phyloP scores from a whole-genome alignment of 2,113 vertebrate genomes.

The Aleadryas rufinucha region DNA sequence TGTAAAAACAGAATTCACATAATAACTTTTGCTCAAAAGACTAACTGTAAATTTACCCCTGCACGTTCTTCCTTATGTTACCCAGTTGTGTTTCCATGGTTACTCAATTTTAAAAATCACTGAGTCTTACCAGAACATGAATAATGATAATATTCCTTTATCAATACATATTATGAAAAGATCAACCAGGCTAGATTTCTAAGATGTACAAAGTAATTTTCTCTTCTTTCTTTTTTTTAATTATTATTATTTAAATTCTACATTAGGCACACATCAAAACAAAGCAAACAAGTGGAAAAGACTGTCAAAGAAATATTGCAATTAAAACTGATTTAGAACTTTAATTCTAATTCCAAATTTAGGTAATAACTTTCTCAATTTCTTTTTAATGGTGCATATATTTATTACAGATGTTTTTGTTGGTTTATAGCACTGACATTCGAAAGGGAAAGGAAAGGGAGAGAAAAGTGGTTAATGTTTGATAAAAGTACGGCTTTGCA shows the following conservation, averaged over 20 bases:
- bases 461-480: neutral
- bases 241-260: neutral
- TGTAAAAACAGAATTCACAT: neutral
- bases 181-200: neutral
- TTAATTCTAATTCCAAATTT: neutral
- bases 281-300: neutral
- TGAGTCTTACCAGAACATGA: neutral
- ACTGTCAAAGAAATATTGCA: neutral
- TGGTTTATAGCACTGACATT: neutral
- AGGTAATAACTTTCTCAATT: neutral
- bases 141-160: neutral
- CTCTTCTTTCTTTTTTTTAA: neutral
- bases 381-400: neutral
- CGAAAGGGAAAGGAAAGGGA: neutral
- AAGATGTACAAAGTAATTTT: neutral
- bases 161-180: neutral
- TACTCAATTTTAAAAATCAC: conserved; percentile 23
- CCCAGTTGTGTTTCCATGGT: conserved; percentile 29
- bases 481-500: neutral
- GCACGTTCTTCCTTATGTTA: neutral
- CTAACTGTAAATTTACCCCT: conserved; percentile 11
- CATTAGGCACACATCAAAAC: neutral
- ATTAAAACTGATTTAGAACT: neutral
- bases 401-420: neutral
- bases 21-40: neutral